Base-by-base conservation (phyloP, 1,140 invertebrate genomes). In the Doryteuthis pealeii region DNA sequence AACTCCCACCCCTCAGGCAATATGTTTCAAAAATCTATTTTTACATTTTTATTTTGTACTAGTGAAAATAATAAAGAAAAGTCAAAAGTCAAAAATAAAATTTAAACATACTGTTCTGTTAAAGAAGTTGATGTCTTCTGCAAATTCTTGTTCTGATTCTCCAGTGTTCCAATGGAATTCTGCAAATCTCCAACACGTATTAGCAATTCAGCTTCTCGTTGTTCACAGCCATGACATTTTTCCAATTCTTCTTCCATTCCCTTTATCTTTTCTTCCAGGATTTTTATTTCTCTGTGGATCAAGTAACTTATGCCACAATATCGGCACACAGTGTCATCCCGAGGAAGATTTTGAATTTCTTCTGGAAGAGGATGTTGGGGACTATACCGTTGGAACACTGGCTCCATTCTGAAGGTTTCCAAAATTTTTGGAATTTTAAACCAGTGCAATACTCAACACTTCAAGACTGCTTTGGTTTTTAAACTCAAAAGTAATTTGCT, bases 281-380 rank as follows among this genome's bases (percentile, higher is more conserved):
- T 79, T 78, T 88, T 88, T 5, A 88, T 88, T 58, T 88, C 87
- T 75, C 82, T 85, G 70, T 88, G 87, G 76, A 88, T 88, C 18
- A 88, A 79, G 65, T 88, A 88, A 74, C 85, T 87, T 5, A 88
- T 85, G 2, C 87, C 87, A 79, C 87, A 88, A 71, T 83, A 88
- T 78, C 85, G 80, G 76, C 87, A 88, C 10, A 88, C 80, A 18
- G 87, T 88, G 30, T 87, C 86, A 70, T 84, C 81, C 33, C 82
- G 69, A 22, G 78, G 72, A 83, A 88, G 84, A 66, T 85, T 82
- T 30, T 80, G 78, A 26, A 88, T 85, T 67, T 86, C 84, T 28
- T 82, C 81, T 22, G 87, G 87, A 32, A 88, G 78, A 15, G 87
- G 87, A 77, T 86, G 83, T 66, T 84, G 78, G 12, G 86, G 86